Evolutionary conservation across 2,888 invertebrate genomes (phyloP).

Genomic region (Lasius fuliginosus): DNA sequence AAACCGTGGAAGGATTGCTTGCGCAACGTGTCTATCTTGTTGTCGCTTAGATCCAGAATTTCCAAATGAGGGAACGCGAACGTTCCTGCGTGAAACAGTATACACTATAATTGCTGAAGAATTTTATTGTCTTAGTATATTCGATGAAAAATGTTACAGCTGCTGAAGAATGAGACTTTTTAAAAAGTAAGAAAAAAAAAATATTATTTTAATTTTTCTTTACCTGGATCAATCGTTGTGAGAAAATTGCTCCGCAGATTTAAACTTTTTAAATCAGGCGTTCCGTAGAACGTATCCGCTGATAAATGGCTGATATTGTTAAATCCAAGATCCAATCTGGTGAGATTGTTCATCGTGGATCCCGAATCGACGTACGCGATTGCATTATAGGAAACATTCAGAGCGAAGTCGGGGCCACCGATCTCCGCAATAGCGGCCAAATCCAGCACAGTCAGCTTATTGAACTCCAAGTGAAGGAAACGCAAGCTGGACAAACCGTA

Average conservation of each 20-base stretch:
- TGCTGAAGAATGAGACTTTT: background rate
- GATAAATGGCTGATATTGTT: constrained; percentile 92
- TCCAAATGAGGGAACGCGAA: constrained; percentile 90
- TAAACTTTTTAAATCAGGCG: constrained; percentile 92
- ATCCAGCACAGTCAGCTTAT: constrained; percentile 90
- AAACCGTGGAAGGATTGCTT: constrained; percentile 93
- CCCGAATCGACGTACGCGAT: constrained; percentile 89
- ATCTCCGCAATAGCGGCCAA: constrained; percentile 82
- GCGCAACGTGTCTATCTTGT: constrained; percentile 91
- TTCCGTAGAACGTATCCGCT: constrained; percentile 90
- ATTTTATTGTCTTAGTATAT: background rate
- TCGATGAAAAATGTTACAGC: background rate
- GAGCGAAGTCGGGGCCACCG: constrained; percentile 88
- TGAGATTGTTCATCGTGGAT: constrained; percentile 88
- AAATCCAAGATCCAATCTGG: constrained; percentile 94
- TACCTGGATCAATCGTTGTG: constrained; percentile 92
- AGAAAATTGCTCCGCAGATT: constrained; percentile 94
- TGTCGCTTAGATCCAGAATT: constrained; percentile 91
- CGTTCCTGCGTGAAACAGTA: constrained; percentile 87
- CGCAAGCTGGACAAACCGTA: constrained; percentile 92
- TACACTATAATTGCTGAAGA: background rate
- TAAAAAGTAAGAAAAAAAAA: background rate
- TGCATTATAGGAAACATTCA: constrained; percentile 94
- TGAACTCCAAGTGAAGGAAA: constrained; percentile 93
- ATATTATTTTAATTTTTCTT: background rate